These are phyloP conservation scores for Danaus melanippus DNA, from an alignment of 1,140 invertebrate species.

Conservation along the genomic window DNA sequence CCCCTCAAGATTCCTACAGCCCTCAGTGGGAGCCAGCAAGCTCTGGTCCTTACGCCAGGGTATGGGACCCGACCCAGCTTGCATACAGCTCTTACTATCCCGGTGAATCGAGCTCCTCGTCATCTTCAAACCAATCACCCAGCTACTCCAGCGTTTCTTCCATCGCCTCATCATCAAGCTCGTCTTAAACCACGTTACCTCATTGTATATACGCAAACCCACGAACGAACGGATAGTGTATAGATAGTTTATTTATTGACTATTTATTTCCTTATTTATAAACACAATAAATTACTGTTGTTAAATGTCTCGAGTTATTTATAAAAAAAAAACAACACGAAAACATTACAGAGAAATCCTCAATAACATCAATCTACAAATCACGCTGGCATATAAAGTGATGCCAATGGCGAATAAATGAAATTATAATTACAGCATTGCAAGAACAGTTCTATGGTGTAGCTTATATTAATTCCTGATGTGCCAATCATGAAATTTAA, in stretches of 20 bases:
- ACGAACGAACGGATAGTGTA: conserved; percentile 54
- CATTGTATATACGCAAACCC: conserved; percentile 46
- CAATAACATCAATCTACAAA: too few relatives aligned
- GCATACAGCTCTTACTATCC: conserved; percentile 86
- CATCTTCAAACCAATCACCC: conserved; percentile 69
- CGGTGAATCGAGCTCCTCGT: conserved; percentile 72
- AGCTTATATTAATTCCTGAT: too few relatives aligned
- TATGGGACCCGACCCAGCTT: conserved; percentile 80
- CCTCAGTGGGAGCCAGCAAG: conserved; percentile 79
- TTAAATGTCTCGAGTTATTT: background rate
- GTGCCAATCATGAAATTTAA: too few relatives aligned
- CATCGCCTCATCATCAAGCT: conserved; percentile 50
- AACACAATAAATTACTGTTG: conserved; percentile 59
- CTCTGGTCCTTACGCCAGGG: conserved; percentile 80
- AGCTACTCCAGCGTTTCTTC: conserved; percentile 72
- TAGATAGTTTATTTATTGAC: conserved; percentile 62
- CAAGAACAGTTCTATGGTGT: too few relatives aligned
- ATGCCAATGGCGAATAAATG: too few relatives aligned
- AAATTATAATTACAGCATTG: too few relatives aligned
- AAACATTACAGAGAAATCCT: too few relatives aligned
- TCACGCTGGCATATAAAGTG: too few relatives aligned
- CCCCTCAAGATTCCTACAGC: conserved; percentile 77
- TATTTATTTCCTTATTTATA: conserved; percentile 66
- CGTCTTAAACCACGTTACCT: conserved; percentile 42
- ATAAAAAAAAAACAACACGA: too few relatives aligned